Percentiles rank a stretch among this genome's conserved stretches.
phyloP scores from a whole-genome alignment of 1,140 invertebrate species.

The Chlorops oryzae region DNA sequence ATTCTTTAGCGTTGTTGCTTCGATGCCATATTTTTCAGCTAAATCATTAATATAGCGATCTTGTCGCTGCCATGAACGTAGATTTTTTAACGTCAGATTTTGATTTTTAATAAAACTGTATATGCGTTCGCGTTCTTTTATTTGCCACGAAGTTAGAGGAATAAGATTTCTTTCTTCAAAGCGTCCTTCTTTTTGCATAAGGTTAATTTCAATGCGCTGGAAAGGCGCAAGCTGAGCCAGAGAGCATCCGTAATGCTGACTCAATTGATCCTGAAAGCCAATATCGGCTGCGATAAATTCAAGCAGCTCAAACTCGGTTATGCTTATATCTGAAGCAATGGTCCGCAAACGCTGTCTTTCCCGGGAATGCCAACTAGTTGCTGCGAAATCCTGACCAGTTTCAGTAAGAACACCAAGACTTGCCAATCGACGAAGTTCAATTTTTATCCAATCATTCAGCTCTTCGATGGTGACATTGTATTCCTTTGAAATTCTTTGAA shows the following conservation, averaged over 20 bases:
- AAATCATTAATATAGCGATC: conserved; percentile 24
- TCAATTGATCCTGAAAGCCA: conserved; percentile 27
- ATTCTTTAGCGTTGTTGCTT: conserved; percentile 27
- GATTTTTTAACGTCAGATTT: conserved; percentile 30
- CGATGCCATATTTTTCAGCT: conserved; percentile 26
- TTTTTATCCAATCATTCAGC: conserved; percentile 24
- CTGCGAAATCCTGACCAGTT: not conserved
- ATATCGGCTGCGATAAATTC: conserved; percentile 30
- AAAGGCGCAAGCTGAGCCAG: conserved; percentile 28
- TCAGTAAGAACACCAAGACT: conserved; percentile 28
- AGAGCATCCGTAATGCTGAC: conserved; percentile 24
- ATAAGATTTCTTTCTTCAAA: conserved; percentile 29
- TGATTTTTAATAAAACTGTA: conserved; percentile 40
- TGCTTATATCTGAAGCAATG: conserved; percentile 26
- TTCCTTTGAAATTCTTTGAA: conserved; percentile 13
- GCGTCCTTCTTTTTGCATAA: conserved; percentile 22
- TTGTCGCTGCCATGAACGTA: conserved; percentile 36
- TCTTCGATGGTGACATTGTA: conserved; percentile 32
- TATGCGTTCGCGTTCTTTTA: conserved; percentile 36
- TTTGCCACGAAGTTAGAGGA: conserved; percentile 30
- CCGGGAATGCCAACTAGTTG: conserved; percentile 24
- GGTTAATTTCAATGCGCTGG: conserved; percentile 25
- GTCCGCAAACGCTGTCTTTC: conserved; percentile 28
- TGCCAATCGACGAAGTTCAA: conserved; percentile 25
- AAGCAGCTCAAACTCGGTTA: conserved; percentile 30